These are phyloP conservation scores for Erannis defoliaria DNA, from an alignment of 2,888 invertebrate genomes.

Conservation along the genomic window DNA sequence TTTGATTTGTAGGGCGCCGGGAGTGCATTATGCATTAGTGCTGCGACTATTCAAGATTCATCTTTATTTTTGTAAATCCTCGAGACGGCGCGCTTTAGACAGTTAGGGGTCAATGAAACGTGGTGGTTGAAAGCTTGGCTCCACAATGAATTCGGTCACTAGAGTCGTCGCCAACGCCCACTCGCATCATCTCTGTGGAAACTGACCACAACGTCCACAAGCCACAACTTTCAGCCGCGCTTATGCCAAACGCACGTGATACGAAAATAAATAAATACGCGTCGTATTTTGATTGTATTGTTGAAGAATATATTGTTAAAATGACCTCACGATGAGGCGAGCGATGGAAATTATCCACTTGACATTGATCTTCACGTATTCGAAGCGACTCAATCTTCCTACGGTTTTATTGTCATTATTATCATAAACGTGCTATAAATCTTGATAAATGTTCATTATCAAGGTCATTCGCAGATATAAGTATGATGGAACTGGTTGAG, in stretches of 20 bases:
- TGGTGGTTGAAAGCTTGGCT: conserved; percentile 48
- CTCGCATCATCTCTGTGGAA: conserved; percentile 13
- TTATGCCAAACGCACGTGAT: conserved; percentile 44
- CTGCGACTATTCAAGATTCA: neutral
- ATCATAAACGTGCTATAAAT: too few relatives aligned
- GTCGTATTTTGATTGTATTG: conserved; percentile 40
- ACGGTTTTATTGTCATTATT: conserved; percentile 26
- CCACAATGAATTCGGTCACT: conserved; percentile 45
- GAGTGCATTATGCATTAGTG: conserved; percentile 11
- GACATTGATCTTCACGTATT: conserved; percentile 31
- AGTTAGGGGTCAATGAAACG: conserved; percentile 63
- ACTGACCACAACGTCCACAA: conserved; percentile 25
- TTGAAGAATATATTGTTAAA: conserved; percentile 23
- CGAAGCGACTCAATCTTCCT: conserved; percentile 22
- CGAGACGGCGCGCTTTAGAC: conserved; percentile 35
- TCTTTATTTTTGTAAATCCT: neutral
- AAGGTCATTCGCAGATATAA: conserved; percentile 38
- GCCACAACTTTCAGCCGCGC: conserved; percentile 35
- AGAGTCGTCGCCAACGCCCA: conserved; percentile 46
- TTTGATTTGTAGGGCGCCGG: conserved; percentile 17
- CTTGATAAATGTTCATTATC: conserved; percentile 51
- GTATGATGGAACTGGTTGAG: neutral
- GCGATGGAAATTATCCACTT: conserved; percentile 25
- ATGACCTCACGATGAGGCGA: conserved; percentile 20
- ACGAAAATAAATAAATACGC: conserved; percentile 52